Conservation (phyloP, 2,113 vertebrate genomes). For the Mugil cephalus region DNA sequence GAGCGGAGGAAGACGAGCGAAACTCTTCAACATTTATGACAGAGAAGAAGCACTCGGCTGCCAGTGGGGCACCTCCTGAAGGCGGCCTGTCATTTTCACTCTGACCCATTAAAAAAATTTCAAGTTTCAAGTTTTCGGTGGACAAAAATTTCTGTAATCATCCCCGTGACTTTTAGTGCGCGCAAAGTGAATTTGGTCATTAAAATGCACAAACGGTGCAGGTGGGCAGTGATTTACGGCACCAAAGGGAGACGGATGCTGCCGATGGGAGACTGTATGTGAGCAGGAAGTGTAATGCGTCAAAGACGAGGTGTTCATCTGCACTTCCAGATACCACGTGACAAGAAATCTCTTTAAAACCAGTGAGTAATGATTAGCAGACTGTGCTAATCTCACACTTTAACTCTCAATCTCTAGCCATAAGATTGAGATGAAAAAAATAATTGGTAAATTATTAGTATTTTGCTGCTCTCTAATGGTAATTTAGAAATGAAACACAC, state of each 20-base stretch:
- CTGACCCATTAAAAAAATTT: conserved; percentile 9
- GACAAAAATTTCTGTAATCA: conserved; percentile 23
- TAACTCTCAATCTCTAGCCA: too few relatives aligned
- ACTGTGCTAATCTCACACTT: too few relatives aligned
- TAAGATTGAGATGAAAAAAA: too few relatives aligned
- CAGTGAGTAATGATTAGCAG: neutral
- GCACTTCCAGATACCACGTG: neutral
- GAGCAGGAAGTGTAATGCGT: neutral
- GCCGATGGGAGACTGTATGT: conserved; percentile 23
- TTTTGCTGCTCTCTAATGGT: too few relatives aligned
- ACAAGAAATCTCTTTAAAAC: conserved; percentile 12
- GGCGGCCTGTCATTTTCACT: conserved; percentile 48
- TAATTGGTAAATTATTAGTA: too few relatives aligned
- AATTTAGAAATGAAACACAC: too few relatives aligned
- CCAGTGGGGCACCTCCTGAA: conserved; percentile 43
- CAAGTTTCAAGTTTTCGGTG: neutral
- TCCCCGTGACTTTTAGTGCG: conserved; percentile 37
- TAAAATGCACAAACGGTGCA: conserved; percentile 46
- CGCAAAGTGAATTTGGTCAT: conserved; percentile 53
- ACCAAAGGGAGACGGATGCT: conserved; percentile 12
- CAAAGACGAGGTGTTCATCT: conserved; percentile 19
- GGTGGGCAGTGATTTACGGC: conserved; percentile 39
- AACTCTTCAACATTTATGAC: conserved; percentile 59
- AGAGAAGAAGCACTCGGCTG: conserved; percentile 45
- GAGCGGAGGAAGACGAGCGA: conserved; percentile 53